Evolutionary conservation across 2,888 invertebrate genomes (phyloP).

Genomic region (Xestobium rufovillosum): DNA sequence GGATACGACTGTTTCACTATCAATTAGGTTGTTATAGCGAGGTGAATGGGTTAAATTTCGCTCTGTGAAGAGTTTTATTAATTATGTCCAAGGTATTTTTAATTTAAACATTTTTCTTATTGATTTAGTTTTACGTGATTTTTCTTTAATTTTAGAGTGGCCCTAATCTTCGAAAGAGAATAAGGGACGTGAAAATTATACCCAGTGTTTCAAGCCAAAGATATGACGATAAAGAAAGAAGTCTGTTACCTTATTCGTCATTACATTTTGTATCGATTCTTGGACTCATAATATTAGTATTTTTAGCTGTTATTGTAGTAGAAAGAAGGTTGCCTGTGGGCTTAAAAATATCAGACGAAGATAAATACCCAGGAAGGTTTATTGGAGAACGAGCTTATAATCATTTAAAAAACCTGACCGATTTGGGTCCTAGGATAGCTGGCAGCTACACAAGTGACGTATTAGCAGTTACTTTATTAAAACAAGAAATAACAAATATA

Average conservation of each 20-base stretch:
- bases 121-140: too few relatives aligned
- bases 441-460: conserved; percentile 65
- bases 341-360: conserved; percentile 41
- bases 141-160: conserved; percentile 1
- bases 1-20: too few relatives aligned
- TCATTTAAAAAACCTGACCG: conserved; percentile 55
- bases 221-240: conserved; percentile 26
- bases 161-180: not conserved
- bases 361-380: conserved; percentile 44
- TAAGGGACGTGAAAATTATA: not conserved
- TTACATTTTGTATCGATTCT: conserved; percentile 47
- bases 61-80: too few relatives aligned
- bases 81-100: conserved; percentile 1
- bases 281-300: conserved; percentile 47
- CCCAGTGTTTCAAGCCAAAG: not conserved
- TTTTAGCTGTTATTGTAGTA: conserved; percentile 48
- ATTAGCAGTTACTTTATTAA: conserved; percentile 47
- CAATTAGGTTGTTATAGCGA: too few relatives aligned
- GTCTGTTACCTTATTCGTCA: conserved; percentile 41
- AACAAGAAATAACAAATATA: conserved; percentile 42
- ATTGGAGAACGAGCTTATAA: conserved; percentile 59
- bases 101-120: too few relatives aligned
- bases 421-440: conserved; percentile 54
- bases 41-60: too few relatives aligned
- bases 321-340: conserved; percentile 56